These are phyloP conservation scores for Agapornis roseicollis DNA, from an alignment of 2,113 vertebrate genomes.

Conservation along the genomic window DNA sequence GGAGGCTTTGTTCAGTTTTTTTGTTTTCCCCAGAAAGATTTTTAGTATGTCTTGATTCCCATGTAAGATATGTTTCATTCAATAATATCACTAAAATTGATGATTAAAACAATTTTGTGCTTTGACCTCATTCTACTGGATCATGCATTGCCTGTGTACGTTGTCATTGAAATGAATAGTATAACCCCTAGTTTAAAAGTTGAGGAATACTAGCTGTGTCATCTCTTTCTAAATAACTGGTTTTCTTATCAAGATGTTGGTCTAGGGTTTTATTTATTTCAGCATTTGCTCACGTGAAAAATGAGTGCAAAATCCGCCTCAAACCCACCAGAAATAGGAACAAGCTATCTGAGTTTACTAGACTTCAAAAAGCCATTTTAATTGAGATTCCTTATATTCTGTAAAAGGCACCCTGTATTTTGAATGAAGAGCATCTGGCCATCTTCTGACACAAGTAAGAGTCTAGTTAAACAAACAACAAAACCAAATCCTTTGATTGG, in stretches of 20 bases:
- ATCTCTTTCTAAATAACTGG: neutral
- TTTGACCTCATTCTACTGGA: neutral
- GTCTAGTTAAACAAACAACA: neutral
- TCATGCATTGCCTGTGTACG: neutral
- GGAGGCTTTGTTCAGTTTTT: neutral
- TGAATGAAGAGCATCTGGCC: neutral
- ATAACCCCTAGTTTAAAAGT: neutral
- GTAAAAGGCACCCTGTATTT: neutral
- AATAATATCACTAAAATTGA: neutral
- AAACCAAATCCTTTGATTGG: neutral
- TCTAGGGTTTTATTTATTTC: neutral
- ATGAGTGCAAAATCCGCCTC: neutral
- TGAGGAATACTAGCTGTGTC: neutral
- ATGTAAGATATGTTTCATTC: neutral
- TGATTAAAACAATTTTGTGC: neutral
- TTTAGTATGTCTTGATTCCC: neutral
- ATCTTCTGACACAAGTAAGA: neutral
- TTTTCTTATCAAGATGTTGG: neutral
- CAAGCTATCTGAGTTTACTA: neutral
- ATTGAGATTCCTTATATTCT: neutral
- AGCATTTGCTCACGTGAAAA: neutral
- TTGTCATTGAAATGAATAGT: neutral
- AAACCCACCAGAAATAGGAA: neutral
- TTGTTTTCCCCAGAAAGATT: neutral
- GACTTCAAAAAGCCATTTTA: neutral